Base-by-base conservation (phyloP, 2,888 invertebrate species). In the Tetrapedia diversipes region DNA sequence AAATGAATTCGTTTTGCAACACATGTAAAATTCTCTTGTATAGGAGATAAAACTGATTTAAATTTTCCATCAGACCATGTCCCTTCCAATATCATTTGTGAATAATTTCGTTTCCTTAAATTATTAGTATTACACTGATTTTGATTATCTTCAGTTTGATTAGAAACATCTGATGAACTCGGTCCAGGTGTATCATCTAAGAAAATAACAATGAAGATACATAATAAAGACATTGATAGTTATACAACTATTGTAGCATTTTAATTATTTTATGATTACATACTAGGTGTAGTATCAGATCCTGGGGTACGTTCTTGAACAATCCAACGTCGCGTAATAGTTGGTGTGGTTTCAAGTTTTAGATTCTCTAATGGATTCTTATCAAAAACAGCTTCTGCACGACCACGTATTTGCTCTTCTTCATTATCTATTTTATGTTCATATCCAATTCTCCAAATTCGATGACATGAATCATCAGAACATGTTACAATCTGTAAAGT, bases 391-490 rank as follows among this genome's bases (percentile, higher is more conserved):
- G 91, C 86, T 70, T 93, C 93, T 0, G 94, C 93, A 45, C 89
- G 89, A 0, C 95, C 95, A 6, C 91, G 89, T 56, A 92, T 90
- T 53, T 91, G 91, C 14, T 91, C 86, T 4, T 87, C 81, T 16
- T 93, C 91, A 64, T 89, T 90, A 0, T 90, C 88, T 2, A 90
- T 87, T 22, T 92, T 86, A 37, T 89, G 82, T 81, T 94, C 94
- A 1, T 91, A 91, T 0, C 95, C 95, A 45, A 96, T 92, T 56
- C 95, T 93, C 97, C 97, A 97, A 63, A 97, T 93, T 91, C 95
- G 95, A 90, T 96, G 96, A 0, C 94, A 92, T 14, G 95, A 95
- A 92, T 97, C 97, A 89, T 97, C 97, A 59, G 96, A 95, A 90
- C 97, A 96, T 0, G 97, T 97, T 16, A 96, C 80, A 67, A 87